Evolutionary conservation across 2,797 vertebrate genomes (phyloP).

Genomic region (Myotis vivesi): DNA sequence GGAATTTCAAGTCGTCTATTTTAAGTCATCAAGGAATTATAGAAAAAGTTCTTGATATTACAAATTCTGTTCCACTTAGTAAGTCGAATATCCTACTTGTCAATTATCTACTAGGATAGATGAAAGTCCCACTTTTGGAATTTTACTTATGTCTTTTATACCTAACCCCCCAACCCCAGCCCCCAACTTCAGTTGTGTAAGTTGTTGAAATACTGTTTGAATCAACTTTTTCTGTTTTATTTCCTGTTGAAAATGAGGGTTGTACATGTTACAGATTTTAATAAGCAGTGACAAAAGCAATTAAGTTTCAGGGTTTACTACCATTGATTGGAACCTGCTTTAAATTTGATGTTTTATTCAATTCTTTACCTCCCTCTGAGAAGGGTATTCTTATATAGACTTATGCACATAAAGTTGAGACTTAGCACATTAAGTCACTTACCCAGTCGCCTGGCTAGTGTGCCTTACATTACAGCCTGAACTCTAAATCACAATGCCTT

Average conservation of each 20-base stretch:
- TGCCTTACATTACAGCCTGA: not conserved
- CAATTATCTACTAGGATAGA: not conserved
- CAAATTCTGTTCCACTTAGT: not conserved
- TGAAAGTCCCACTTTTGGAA: not conserved
- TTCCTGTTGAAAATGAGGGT: conserved; percentile 20
- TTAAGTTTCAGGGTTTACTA: not conserved
- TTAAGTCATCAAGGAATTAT: not conserved
- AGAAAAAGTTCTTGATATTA: not conserved
- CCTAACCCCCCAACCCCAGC: not conserved
- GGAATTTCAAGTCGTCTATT: not conserved
- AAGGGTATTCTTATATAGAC: not conserved
- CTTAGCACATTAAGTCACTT: not conserved
- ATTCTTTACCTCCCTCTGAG: not conserved
- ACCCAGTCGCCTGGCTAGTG: not conserved
- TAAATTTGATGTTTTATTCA: not conserved
- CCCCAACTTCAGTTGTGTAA: not conserved
- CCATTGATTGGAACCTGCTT: not conserved
- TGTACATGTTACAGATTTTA: not conserved
- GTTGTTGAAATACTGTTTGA: conserved; percentile 32
- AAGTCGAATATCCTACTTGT: not conserved
- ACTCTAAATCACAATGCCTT: not conserved
- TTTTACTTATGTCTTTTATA: not conserved
- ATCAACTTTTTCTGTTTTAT: conserved; percentile 9
- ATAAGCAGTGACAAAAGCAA: conserved; percentile 14
- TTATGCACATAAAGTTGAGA: not conserved